A percentile compares a stretch with the other conserved stretches of the same genome.
Evolutionary conservation across 2,888 invertebrate genomes (phyloP).

Genomic region (Andrena dorsata): DNA sequence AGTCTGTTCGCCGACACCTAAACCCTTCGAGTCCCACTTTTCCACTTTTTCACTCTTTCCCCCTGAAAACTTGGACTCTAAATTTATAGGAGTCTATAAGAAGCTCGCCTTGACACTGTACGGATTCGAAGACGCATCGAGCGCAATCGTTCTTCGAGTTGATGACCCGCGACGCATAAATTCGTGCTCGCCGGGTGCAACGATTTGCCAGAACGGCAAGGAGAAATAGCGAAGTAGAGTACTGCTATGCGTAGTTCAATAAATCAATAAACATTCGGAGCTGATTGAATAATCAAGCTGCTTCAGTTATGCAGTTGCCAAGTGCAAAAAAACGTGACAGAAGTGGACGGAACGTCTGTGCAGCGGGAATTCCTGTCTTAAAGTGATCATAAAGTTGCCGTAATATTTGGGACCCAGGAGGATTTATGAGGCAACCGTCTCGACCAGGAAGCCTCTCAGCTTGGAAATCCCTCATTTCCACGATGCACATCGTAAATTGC

Average conservation of each 20-base stretch:
- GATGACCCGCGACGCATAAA: too few relatives aligned
- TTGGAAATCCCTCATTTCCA: slow-evolving; percentile 40
- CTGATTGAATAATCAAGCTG: not conserved
- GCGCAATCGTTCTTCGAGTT: slow-evolving; percentile 4
- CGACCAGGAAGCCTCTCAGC: not conserved
- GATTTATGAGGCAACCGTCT: not conserved
- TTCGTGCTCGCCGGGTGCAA: too few relatives aligned
- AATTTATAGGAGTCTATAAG: not conserved
- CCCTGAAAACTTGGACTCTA: not conserved
- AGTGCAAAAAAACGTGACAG: too few relatives aligned
- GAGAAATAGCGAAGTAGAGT: too few relatives aligned
- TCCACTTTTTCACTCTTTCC: slow-evolving; percentile 7
- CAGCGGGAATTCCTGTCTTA: not conserved
- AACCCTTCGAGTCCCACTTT: not conserved
- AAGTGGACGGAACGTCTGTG: too few relatives aligned
- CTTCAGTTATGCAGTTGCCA: not conserved
- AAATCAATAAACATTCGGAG: too few relatives aligned
- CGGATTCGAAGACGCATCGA: slow-evolving; percentile 31
- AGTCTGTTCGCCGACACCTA: slow-evolving; percentile 26
- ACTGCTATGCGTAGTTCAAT: too few relatives aligned
- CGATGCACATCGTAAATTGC: slow-evolving; percentile 25
- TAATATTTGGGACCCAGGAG: not conserved
- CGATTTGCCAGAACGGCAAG: too few relatives aligned
- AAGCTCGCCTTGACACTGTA: not conserved
- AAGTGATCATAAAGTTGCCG: slow-evolving; percentile 3